Conservation (phyloP, 2,113 vertebrate genomes). For the Cyphomyrus plagiostoma region DNA sequence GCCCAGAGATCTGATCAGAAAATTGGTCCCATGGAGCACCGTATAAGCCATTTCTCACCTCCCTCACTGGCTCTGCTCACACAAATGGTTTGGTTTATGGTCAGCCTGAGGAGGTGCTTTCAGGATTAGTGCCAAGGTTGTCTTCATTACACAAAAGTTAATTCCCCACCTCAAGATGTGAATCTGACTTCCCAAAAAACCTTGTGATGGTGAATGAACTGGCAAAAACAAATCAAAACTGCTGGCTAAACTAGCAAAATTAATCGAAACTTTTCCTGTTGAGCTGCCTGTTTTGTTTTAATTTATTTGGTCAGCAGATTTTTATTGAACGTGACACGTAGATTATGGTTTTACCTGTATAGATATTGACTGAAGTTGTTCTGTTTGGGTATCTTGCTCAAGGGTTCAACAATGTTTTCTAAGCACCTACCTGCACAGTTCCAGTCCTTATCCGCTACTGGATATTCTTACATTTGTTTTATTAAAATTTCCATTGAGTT, state of each 20-base stretch:
- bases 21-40: constrained; percentile 47
- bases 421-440: not conserved
- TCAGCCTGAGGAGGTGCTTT: constrained; percentile 28
- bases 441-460: not conserved
- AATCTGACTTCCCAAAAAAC: constrained; percentile 6
- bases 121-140: constrained; percentile 34
- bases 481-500: not conserved
- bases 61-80: constrained; percentile 7
- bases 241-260: not conserved
- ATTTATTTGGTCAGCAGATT: not conserved
- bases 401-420: not conserved
- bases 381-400: not conserved
- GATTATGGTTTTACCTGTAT: not conserved
- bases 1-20: constrained; percentile 35
- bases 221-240: not conserved
- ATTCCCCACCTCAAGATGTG: constrained; percentile 22
- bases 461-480: not conserved
- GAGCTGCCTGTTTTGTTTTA: not conserved
- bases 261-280: not conserved
- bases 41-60: constrained; percentile 28
- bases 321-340: not conserved
- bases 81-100: constrained; percentile 33
- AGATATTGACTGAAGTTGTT: not conserved
- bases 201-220: not conserved
- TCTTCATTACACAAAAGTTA: constrained; percentile 31